phyloP scores from a whole-genome alignment of 1,140 invertebrate species.

The Trachymyrmex cornetzi region DNA sequence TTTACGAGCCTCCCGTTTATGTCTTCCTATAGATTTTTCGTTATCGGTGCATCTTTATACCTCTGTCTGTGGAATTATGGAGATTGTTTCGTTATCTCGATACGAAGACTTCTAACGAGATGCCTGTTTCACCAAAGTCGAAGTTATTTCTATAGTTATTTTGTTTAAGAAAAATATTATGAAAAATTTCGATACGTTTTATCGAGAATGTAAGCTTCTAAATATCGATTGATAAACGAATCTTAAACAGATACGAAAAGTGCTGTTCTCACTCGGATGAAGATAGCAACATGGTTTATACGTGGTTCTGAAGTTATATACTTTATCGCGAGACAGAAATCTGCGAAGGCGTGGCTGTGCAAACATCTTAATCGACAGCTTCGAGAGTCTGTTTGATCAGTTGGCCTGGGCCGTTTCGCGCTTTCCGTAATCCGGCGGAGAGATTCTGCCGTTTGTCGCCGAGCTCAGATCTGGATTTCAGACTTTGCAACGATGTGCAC shows the following conservation, averaged over 20 bases:
- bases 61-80: slow-evolving; percentile 36
- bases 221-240: slow-evolving; percentile 11
- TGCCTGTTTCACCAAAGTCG: neutral
- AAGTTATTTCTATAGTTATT: neutral
- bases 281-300: slow-evolving; percentile 31
- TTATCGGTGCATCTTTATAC: slow-evolving; percentile 48
- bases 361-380: slow-evolving; percentile 70
- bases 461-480: slow-evolving; percentile 48
- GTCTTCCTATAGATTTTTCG: slow-evolving; percentile 10
- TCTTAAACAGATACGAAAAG: slow-evolving; percentile 29
- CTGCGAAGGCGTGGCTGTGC: slow-evolving; percentile 46
- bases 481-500: slow-evolving; percentile 55
- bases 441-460: slow-evolving; percentile 59
- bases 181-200: slow-evolving; percentile 1
- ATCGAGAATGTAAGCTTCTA: no score
- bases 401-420: slow-evolving; percentile 64
- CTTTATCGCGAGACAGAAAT: slow-evolving; percentile 49
- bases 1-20: slow-evolving; percentile 69
- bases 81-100: slow-evolving; percentile 33
- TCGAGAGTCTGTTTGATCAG: slow-evolving; percentile 71
- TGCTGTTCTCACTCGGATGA: neutral
- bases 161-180: neutral
- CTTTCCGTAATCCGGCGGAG: slow-evolving; percentile 68
- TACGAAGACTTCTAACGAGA: neutral
- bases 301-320: slow-evolving; percentile 16